Conservation (phyloP, 2,888 invertebrate species). For the Bellardia bayeri region DNA sequence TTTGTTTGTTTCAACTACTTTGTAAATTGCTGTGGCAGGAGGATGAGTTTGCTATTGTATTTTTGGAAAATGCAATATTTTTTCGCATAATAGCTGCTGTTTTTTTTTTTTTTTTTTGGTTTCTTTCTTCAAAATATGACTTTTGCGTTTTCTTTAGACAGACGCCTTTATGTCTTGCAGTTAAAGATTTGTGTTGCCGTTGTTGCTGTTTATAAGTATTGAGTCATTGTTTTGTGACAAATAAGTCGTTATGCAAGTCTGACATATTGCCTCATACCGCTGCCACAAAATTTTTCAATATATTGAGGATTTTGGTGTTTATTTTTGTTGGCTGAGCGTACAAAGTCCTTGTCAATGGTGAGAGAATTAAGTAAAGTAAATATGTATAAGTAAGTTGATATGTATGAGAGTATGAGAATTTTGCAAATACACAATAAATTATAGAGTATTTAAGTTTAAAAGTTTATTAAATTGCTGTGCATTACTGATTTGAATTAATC, state of each 20-base stretch:
- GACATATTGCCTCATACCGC: conserved; percentile 56
- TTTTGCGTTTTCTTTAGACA: conserved; percentile 13
- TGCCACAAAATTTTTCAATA: conserved; percentile 39
- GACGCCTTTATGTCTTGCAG: conserved; percentile 69
- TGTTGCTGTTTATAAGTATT: conserved; percentile 46
- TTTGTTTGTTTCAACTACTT: not conserved
- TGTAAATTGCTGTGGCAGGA: not conserved
- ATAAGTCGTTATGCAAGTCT: conserved; percentile 67
- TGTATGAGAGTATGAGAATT: no score
- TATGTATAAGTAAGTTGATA: not conserved
- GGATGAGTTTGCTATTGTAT: not conserved
- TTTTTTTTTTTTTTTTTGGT: not conserved
- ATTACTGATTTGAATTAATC: no score
- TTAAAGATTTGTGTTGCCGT: conserved; percentile 43
- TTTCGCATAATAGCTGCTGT: not conserved
- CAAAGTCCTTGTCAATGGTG: conserved; percentile 46
- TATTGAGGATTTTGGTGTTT: not conserved
- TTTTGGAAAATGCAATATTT: conserved; percentile 22
- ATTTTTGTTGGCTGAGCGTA: not conserved
- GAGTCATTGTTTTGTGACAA: conserved; percentile 70
- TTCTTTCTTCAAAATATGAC: conserved; percentile 27
- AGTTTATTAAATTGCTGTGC: no score
- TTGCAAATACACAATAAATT: no score
- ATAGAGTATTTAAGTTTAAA: no score
- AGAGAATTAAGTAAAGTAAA: conserved; percentile 5